Base-by-base conservation (phyloP, 2,113 vertebrate species). In the Octodon degus region DNA sequence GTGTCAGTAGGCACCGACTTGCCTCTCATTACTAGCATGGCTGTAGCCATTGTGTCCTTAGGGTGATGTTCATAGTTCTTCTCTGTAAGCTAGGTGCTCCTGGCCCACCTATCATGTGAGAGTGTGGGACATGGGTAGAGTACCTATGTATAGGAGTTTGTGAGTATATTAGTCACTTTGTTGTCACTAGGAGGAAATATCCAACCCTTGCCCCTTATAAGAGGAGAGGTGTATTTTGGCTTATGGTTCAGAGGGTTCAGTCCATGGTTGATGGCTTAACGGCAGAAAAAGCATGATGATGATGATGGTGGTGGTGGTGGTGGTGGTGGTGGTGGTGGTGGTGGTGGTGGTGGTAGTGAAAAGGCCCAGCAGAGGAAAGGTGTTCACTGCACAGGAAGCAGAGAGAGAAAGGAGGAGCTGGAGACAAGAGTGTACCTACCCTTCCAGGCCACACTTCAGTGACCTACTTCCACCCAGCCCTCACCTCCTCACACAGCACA, bases 1-100 rank as follows among this genome's bases (percentile, higher is more conserved):
- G 9, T 30, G 16, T 37, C 13, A 1, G 11, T 47, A 47, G 37
- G 70, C 24, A 74, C 43, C 0, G 0, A 3, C 10, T 20, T 77
- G 50, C 12, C 82, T 50, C 43, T 63, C 79, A 40, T 68, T 47
- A 53, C 34, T 50, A 53, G 85, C 84, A 76, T 27, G 1, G 8
- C 16, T 25, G 1, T 63, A 7, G 74, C 58, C 30, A 0, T 43
- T 34, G 9, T 0, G 0, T 10, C 62, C 37, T 43, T 34, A 55
- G 14, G 47, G 37, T 62, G 47, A 2, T 43, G 67, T 40, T 67
- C 55, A 68, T 5, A 3, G n/a, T 58, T 93, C 58, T 79, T 37
- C 20, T 65, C 32, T 32, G n/a, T 43, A 53, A 85, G 10, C 34
- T 79, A 16, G 25, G 58, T 37, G 25, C 22, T 30, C 67, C 12